Conservation (phyloP, 2,113 vertebrate species). For the Corythoichthys haematopterus region DNA sequence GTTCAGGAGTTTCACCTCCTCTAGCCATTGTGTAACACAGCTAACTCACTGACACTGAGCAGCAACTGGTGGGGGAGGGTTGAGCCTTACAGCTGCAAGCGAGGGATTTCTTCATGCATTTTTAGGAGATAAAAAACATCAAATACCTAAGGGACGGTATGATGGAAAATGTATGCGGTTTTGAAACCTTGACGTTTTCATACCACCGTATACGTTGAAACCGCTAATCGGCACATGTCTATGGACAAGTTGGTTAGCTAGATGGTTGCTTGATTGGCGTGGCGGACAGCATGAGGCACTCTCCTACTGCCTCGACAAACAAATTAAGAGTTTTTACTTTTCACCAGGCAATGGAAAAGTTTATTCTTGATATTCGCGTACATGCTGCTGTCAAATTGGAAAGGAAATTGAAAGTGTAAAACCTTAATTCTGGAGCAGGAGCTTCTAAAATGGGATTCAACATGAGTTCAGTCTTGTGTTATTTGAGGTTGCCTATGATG, state of each 20-base stretch:
- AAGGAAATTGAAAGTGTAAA: slow-evolving; percentile 74
- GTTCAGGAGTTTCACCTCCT: no score
- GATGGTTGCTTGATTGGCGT: neutral
- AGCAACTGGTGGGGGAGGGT: no score
- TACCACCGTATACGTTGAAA: no score
- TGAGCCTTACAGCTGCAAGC: no score
- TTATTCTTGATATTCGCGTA: slow-evolving; percentile 53
- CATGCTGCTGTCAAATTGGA: slow-evolving; percentile 69
- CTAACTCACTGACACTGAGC: no score
- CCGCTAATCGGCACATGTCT: no score
- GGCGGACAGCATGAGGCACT: slow-evolving; percentile 9
- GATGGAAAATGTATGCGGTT: no score
- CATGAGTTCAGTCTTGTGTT: slow-evolving; percentile 64
- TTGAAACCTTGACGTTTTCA: no score
- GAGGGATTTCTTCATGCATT: no score
- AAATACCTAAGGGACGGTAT: no score
- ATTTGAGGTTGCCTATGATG: slow-evolving; percentile 64
- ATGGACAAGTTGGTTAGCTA: neutral
- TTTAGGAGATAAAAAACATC: no score
- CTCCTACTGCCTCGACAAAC: slow-evolving; percentile 40
- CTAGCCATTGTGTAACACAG: no score
- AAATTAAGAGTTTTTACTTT: slow-evolving; percentile 57
- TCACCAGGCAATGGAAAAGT: slow-evolving; percentile 35
- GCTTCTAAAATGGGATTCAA: slow-evolving; percentile 62
- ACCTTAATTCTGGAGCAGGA: slow-evolving; percentile 62